Percentiles rank a stretch among this genome's conserved stretches.
phyloP scores from a whole-genome alignment of 2,888 invertebrate genomes.

The Calameuta filiformis region DNA sequence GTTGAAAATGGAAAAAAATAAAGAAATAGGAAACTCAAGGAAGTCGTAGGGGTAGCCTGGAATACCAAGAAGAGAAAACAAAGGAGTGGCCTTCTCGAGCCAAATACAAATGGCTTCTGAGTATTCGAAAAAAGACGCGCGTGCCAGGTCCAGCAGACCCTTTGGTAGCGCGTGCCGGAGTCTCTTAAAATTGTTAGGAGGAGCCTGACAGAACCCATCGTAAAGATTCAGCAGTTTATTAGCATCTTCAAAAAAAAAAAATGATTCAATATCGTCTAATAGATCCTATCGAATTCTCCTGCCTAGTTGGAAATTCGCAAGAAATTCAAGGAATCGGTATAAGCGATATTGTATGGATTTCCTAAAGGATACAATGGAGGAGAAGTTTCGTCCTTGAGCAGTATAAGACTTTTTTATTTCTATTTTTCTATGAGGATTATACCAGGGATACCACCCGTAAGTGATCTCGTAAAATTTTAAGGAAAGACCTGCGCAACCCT shows the following conservation, averaged over 20 bases:
- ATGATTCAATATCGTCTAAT: not conserved
- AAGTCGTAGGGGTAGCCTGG: not conserved
- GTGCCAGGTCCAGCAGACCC: constrained; percentile 27
- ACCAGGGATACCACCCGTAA: not conserved
- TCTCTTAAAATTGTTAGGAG: not conserved
- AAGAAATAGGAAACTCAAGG: not conserved
- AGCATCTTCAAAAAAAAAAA: not conserved
- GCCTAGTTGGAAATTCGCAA: not conserved
- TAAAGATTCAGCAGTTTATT: not conserved
- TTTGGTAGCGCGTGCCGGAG: constrained; percentile 23
- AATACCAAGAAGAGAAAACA: constrained; percentile 6
- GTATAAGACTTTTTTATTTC: not conserved
- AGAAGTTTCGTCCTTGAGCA: not conserved
- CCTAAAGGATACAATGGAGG: not conserved
- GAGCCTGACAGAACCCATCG: not conserved
- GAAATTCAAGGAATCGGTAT: not conserved
- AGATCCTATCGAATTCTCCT: not conserved
- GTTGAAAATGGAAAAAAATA: not conserved
- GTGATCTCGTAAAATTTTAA: not conserved
- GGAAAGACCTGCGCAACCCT: not conserved
- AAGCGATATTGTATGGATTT: not conserved
- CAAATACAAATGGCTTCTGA: constrained; percentile 37
- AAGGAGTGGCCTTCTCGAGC: not conserved
- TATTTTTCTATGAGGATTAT: not conserved
- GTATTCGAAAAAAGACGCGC: constrained; percentile 43